Base-by-base conservation (phyloP, 2,888 invertebrate genomes). In the Sicus ferrugineus region DNA sequence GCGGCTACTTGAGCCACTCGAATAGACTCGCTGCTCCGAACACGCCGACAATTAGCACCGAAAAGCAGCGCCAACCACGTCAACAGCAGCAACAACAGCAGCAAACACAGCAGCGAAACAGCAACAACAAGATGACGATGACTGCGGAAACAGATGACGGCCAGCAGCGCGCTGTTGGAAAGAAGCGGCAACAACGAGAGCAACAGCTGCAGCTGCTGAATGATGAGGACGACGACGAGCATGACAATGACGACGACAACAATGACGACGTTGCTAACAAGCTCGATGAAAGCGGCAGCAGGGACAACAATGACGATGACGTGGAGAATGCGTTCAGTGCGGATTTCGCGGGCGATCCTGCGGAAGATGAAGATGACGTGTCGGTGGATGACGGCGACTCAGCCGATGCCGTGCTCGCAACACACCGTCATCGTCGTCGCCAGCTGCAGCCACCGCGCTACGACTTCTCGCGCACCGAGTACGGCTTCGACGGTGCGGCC, bases 401-500 rank as follows among this genome's bases (percentile, higher is more conserved):
- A 78, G 79, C 46, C 73, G 62, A 74, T 75, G 31, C 61, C 71
- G 26, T 31, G n/a, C n/a, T 46, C 4, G 9, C 61, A 67, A 61
- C 67, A 28, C 31, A 19, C 23, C 58, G 42, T 28, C 50, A 16
- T 3, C 74, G 72, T 38, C 73, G 71, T 7, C 67, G 48, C 31
- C 67, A 58, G 14, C 4, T 59, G 31, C 58, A 59, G n/a, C 46
- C 78, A 70, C 80, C 84, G 58, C 81, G 80, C 74, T 84, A 80
- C 74, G 84, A 83, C 73, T 83, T 83, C 75, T 84, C 83, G 76
- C 84, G 84, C 75, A 83, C 83, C 82, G 83, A 83, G 73, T 82
- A 83, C 71, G 83, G 77, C 70, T 84, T 83, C 61, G 81, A 76
- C 21, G 73, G 73, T 28, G 73, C 63, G 76, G 76, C 38, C 54